These are phyloP conservation scores for Caenorhabditis sp. DNA, from an alignment of 2,888 invertebrate genomes.

Conservation along the genomic window DNA sequence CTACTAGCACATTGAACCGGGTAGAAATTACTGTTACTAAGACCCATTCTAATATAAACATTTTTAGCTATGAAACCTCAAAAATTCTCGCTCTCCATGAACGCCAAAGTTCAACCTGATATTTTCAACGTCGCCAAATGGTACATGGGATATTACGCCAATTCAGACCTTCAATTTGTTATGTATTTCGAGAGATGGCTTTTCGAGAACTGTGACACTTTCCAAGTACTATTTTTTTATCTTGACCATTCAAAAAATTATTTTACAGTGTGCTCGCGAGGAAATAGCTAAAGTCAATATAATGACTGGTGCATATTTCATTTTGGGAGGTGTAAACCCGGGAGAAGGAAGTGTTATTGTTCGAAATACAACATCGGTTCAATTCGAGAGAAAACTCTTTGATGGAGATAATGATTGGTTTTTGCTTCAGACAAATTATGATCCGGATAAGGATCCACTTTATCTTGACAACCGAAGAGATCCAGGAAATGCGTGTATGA, in stretches of 20 bases:
- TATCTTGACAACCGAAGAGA: conserved; percentile 75
- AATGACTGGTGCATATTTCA: conserved; percentile 58
- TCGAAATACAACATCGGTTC: conserved; percentile 52
- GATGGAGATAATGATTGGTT: conserved; percentile 57
- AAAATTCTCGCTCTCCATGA: conserved; percentile 59
- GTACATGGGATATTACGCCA: conserved; percentile 43
- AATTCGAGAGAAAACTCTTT: conserved; percentile 48
- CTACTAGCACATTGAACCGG: no score
- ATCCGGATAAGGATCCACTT: conserved; percentile 64
- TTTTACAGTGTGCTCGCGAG: conserved; percentile 50
- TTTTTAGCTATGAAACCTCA: conserved; percentile 55
- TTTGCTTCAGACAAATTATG: conserved; percentile 61
- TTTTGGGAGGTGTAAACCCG: conserved; percentile 29
- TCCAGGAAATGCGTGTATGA: conserved; percentile 74
- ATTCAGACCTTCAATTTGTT: conserved; percentile 53
- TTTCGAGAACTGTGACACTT: conserved; percentile 48
- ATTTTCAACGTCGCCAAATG: conserved; percentile 48
- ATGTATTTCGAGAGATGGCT: conserved; percentile 61
- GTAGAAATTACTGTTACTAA: no score
- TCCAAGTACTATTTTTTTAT: conserved; percentile 37
- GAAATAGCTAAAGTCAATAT: conserved; percentile 44
- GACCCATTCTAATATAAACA: no score
- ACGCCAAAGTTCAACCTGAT: conserved; percentile 58
- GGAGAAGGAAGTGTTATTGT: conserved; percentile 57
- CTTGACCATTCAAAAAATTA: neutral